Evolutionary conservation across 1,140 invertebrate genomes (phyloP).

Genomic region (Nixonia krombeini): DNA sequence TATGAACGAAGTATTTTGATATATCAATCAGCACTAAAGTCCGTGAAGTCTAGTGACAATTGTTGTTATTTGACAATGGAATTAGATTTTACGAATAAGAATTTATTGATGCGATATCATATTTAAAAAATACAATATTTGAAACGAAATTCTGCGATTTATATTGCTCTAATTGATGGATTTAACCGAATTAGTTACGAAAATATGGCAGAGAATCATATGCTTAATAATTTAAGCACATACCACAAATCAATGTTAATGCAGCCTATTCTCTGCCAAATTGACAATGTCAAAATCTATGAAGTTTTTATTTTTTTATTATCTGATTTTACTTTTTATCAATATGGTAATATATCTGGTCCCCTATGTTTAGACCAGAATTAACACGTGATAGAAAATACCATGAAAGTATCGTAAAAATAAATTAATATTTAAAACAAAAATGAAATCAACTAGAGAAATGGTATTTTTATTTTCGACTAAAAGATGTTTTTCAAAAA

Average conservation of each 20-base stretch:
- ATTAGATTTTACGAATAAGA: background rate
- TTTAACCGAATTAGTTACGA: too few species aligned
- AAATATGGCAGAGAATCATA: too few species aligned
- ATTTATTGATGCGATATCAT: too few species aligned
- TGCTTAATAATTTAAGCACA: too few species aligned
- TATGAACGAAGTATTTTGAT: conserved; percentile 1
- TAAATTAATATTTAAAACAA: conserved; percentile 17
- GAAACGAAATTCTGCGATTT: background rate
- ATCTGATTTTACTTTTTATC: background rate
- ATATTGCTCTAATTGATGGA: too few species aligned
- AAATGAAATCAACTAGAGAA: conserved; percentile 14
- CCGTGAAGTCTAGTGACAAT: background rate
- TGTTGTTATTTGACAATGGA: background rate
- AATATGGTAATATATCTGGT: background rate
- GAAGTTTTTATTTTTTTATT: background rate
- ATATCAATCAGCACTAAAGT: background rate
- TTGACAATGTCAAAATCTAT: too few species aligned
- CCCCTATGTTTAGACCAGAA: conserved; percentile 22
- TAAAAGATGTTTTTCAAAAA: too few species aligned
- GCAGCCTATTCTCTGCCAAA: too few species aligned
- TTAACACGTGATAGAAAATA: conserved; percentile 32
- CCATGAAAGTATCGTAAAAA: conserved; percentile 25
- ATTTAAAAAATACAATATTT: background rate
- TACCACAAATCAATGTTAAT: too few species aligned
- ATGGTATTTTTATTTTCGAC: conserved; percentile 34